Evolutionary conservation across 2,797 vertebrate genomes (phyloP), one percentile per base, ranked within the genome.

Genomic region (Melanotaenia maccullochi): DNA sequence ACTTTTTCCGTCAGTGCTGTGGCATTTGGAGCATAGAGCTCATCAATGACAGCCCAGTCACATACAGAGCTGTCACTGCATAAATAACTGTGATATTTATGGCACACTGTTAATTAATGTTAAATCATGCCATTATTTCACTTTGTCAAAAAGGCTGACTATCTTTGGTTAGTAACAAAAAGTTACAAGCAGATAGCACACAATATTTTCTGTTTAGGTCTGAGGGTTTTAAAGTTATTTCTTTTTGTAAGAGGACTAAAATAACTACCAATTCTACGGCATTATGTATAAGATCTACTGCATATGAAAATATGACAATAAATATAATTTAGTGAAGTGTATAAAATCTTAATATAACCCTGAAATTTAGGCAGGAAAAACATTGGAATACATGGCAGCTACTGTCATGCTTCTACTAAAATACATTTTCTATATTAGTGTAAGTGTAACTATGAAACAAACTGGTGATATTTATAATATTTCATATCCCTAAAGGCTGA

Each of bases 1-100:
- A 86, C 73, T 91, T 90, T 76, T 52, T 79, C 87, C 81, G 85
- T 73, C 79, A 85, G 67, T 56, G 13, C 44, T 47, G 6, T 47
- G 44, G 44, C 44, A 47, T 32, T 58, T 58, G 22, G 22, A 7
- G 49, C 40, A 64, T 22, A 2, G 54, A 36, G 20, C 32, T 75
- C 5, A 33, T 30, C 14, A 68, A 51, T 30, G 28, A 75, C 28
- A 7, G n/a, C 42, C 36, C 57, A 49, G 11, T 28, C 52, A 71
- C 58, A 59, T 40, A 42, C 40, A 30, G 32, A n/a, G 33, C 60
- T 24, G 49, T 44, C 42, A 47, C 33, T 42, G 11, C n/a, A 25
- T 3, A 24, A 22, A 74, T 36, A 22, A 28, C 2, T 8, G 7
- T 44, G 54, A 25, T 36, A 66, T 71, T 36, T 22, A 52, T 9